Percentiles rank a stretch among this genome's conserved stretches.
Conservation (phyloP, 2,113 vertebrate species). For the Pangasianodon hypophthalmus region DNA sequence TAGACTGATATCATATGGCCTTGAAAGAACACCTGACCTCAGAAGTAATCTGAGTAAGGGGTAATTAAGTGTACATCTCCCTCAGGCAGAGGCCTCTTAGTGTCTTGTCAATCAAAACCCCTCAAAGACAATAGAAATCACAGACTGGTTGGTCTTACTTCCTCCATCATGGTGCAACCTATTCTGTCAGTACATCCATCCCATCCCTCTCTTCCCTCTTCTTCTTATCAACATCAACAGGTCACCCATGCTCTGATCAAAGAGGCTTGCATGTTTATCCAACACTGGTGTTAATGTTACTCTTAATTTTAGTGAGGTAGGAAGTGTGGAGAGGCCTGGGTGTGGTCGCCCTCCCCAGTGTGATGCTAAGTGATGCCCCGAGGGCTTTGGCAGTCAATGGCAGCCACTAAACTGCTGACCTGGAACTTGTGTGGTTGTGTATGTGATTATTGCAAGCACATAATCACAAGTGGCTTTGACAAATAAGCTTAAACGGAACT, state of each 20-base stretch:
- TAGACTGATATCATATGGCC: conserved; percentile 22
- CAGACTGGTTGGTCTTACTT: conserved; percentile 49
- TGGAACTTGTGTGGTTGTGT: conserved; percentile 11
- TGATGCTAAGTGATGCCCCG: conserved; percentile 44
- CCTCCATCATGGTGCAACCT: conserved; percentile 43
- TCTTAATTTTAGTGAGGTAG: conserved; percentile 44
- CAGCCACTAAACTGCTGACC: conserved; percentile 30
- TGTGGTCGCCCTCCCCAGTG: conserved; percentile 1
- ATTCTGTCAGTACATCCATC: conserved; percentile 15
- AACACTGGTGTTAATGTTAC: conserved; percentile 55
- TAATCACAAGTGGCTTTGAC: background rate
- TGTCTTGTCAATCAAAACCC: conserved; percentile 42
- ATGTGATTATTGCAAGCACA: background rate
- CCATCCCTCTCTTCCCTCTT: conserved; percentile 36
- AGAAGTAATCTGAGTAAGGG: conserved; percentile 38
- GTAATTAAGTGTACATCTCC: conserved; percentile 44
- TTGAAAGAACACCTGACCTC: conserved; percentile 43
- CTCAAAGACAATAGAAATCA: conserved; percentile 50
- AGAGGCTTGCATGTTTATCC: conserved; percentile 56
- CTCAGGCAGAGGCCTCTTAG: conserved; percentile 31
- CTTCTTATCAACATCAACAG: conserved; percentile 46
- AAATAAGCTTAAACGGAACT: background rate
- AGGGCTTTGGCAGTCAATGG: conserved; percentile 29
- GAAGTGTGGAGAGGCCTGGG: conserved; percentile 33
- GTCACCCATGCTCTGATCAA: conserved; percentile 54